These are phyloP conservation scores for Strigamia maritima DNA, from an alignment of 2,888 invertebrate species.

Conservation along the genomic window DNA sequence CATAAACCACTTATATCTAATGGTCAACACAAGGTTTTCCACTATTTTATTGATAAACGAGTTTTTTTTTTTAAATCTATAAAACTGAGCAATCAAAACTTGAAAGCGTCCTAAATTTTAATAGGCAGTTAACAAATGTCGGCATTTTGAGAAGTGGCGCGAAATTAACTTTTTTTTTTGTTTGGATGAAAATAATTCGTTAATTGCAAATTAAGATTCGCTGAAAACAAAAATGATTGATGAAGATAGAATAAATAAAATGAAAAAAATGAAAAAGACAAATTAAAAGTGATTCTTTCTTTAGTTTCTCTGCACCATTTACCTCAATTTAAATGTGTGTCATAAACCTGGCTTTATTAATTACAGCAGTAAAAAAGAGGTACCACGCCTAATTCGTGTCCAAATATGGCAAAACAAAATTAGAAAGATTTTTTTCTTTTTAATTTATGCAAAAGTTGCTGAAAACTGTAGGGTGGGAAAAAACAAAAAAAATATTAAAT, in stretches of 20 bases:
- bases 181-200: background rate
- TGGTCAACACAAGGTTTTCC: background rate
- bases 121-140: constrained; percentile 21
- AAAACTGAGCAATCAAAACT: background rate
- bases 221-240: background rate
- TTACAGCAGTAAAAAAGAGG: too few relatives aligned
- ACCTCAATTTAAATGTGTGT: background rate
- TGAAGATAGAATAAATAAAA: background rate
- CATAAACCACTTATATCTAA: background rate
- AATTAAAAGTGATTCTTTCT: background rate
- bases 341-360: too few relatives aligned
- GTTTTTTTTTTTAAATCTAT: background rate
- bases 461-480: too few relatives aligned
- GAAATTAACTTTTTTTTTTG: too few relatives aligned
- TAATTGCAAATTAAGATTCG: background rate
- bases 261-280: background rate
- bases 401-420: too few relatives aligned
- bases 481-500: too few relatives aligned
- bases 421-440: too few relatives aligned
- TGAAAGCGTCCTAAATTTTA: constrained; percentile 17
- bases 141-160: background rate
- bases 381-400: too few relatives aligned
- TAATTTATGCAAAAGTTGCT: too few relatives aligned
- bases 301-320: too few relatives aligned
- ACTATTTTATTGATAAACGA: background rate